Percentiles rank a stretch among this genome's conserved stretches.
Conservation (phyloP, 2,797 vertebrate species). For the Numenius phaeopus region DNA sequence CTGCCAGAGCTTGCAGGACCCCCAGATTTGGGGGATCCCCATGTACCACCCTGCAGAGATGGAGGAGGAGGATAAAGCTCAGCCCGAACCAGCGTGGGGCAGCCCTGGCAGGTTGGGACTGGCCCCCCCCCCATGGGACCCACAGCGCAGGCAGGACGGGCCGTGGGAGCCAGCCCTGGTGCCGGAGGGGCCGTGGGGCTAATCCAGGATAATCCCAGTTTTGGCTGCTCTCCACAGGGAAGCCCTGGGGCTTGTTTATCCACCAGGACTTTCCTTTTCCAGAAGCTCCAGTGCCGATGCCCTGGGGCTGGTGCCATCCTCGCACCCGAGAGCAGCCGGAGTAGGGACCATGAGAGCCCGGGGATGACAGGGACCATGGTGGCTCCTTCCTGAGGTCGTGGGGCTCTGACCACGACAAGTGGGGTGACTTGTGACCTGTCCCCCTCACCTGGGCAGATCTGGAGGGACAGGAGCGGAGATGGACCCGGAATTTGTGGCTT, state of each 20-base stretch:
- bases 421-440: background rate
- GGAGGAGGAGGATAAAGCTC: accelerated
- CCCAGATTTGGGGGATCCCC: background rate
- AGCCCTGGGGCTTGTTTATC: background rate
- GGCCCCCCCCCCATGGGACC: background rate
- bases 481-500: background rate
- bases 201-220: background rate
- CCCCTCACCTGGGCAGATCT: background rate
- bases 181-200: background rate
- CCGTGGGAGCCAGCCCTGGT: background rate
- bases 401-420: too few species aligned
- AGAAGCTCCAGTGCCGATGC: accelerated
- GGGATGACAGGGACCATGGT: background rate
- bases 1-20: background rate
- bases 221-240: background rate
- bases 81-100: accelerated
- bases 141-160: accelerated
- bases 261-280: background rate
- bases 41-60: too few species aligned
- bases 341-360: accelerated
- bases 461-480: background rate
- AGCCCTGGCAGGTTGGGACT: background rate
- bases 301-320: background rate
- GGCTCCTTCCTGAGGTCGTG: background rate
- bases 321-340: accelerated